Evolutionary conservation across 2,797 vertebrate species (phyloP).

Genomic region (Delichon dasypus): DNA sequence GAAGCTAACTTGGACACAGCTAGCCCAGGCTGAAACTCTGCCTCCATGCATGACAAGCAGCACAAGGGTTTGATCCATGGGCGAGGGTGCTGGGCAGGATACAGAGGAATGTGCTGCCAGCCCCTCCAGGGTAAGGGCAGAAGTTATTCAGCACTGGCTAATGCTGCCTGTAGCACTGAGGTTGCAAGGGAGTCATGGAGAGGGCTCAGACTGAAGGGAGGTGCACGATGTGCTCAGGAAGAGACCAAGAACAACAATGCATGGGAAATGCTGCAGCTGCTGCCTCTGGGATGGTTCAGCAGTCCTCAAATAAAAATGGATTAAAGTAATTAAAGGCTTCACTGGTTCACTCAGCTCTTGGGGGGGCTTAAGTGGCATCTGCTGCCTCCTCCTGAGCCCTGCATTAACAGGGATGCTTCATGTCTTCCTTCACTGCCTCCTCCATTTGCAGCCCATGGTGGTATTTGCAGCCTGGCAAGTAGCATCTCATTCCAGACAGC

Average conservation of each 20-base stretch:
- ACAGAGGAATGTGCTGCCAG: not conserved
- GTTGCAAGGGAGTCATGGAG: not conserved
- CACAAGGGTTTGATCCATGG: not conserved
- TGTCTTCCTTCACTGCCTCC: not conserved
- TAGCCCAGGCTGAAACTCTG: not conserved
- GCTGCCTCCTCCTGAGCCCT: not conserved
- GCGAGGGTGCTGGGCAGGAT: not conserved
- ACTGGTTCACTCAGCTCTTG: not conserved
- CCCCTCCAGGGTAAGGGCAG: not conserved
- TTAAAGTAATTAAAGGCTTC: constrained; percentile 41
- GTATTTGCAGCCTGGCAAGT: not conserved
- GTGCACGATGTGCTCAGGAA: fast-evolving
- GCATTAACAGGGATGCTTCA: not conserved
- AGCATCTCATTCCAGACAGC: not conserved
- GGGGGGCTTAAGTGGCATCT: not conserved
- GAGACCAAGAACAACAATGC: not conserved
- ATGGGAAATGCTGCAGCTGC: not conserved
- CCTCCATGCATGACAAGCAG: not conserved
- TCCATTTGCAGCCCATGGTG: not conserved
- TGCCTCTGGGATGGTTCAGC: not conserved
- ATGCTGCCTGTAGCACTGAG: not conserved
- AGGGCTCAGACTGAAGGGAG: not conserved
- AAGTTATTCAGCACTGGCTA: not conserved
- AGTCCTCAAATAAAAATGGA: not conserved
- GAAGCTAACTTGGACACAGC: not conserved